Evolutionary conservation across 1,140 invertebrate species (phyloP).

Genomic region (Ceratitis capitata): DNA sequence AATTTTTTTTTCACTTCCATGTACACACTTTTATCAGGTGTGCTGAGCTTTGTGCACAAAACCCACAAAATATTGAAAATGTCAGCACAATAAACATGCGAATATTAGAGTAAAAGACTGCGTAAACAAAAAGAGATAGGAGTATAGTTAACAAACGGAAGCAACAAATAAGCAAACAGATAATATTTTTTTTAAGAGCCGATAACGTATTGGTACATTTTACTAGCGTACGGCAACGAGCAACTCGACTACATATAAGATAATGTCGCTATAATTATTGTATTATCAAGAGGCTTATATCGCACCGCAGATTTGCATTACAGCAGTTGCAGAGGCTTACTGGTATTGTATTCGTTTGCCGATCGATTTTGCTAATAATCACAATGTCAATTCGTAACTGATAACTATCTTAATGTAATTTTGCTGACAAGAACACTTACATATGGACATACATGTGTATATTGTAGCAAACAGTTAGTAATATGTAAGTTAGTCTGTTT

Average conservation of each 20-base stretch:
- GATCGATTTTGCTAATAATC: neutral
- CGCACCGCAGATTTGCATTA: neutral
- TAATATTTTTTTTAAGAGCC: too few relatives aligned
- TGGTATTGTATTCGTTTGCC: neutral
- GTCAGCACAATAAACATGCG: neutral
- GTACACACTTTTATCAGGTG: too few relatives aligned
- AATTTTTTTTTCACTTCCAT: too few relatives aligned
- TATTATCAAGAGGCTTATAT: neutral
- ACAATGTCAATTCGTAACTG: neutral
- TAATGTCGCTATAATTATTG: neutral
- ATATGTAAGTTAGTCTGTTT: neutral
- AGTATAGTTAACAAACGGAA: neutral
- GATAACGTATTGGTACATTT: too few relatives aligned
- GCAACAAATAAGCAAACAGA: neutral
- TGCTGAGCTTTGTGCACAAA: neutral
- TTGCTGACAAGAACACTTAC: neutral
- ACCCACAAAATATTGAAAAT: neutral
- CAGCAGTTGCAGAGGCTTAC: neutral
- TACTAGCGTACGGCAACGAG: too few relatives aligned
- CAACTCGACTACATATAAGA: neutral
- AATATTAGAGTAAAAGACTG: neutral
- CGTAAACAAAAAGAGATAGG: neutral
- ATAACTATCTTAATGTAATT: neutral
- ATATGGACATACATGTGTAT: neutral
- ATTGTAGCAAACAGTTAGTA: too few relatives aligned